Base-by-base conservation (phyloP, 2,888 invertebrate genomes). In the Drosophila helvetica region DNA sequence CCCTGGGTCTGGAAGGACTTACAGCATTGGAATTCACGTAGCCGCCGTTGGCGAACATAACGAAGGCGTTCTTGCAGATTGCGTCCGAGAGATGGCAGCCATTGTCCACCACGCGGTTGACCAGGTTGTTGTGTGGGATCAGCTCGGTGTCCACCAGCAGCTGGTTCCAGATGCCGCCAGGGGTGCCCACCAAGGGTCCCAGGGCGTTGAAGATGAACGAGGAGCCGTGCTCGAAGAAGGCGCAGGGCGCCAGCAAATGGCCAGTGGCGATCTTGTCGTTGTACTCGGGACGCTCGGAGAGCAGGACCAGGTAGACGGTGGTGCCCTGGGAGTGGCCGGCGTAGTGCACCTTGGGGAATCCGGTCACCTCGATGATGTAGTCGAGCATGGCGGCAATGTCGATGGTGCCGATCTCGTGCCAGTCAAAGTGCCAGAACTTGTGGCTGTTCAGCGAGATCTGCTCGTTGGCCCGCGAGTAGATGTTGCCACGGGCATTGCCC, bases 391-490 rank as follows among this genome's bases (percentile, higher is more conserved):
- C 75, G 0, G 92, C 78, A 8, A 92, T 59, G 67, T 91, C 91
- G 89, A 96, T 94, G 48, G 94, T 91, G 1, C 96, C 98, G 93
- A 98, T 96, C 92, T 99, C 97, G 88, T 98, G 96, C 94, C 96
- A 98, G 80, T 97, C 97, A 57, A 91, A 91, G 42, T 87, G 81
- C 91, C 91, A 91, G 70, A 91, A 91, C 33, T 73, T 77, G 18
- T 79, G 77, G 54, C 57, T 79, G 3, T 88, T 79, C 0, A 91
- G 75, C 4, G 90, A 89, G 10, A 92, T 87, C 6, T 77, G 86
- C 1, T 87, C 79, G 78, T 90, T 90, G 15, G 75, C 60, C 2
- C 88, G 77, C 2, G 92, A 91, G 56, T 90, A 91, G 6, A 87
- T 86, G 45, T 90, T 92, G 3, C 91, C 91, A 8, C 91, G 89